Conservation (phyloP, 2,888 invertebrate genomes). For the Caenorhabditis panamensis region DNA sequence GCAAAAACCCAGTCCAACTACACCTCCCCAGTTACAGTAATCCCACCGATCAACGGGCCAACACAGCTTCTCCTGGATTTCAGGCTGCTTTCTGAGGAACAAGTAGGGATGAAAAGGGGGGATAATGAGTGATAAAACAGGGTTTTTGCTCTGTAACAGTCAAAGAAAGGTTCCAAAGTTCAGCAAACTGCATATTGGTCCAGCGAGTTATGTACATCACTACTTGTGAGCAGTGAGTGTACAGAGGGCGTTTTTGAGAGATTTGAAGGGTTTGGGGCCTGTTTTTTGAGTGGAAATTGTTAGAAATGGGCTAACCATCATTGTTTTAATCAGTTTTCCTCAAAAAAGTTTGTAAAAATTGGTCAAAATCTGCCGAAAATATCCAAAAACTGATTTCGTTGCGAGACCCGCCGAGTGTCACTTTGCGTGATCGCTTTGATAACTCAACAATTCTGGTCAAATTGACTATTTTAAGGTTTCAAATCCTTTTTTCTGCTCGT, state of each 20-base stretch:
- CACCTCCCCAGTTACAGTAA: slow-evolving; percentile 37
- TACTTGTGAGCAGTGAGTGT: slow-evolving; percentile 57
- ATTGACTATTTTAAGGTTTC: too few species aligned
- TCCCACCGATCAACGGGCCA: slow-evolving; percentile 35
- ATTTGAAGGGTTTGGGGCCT: too few species aligned
- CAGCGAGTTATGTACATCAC: slow-evolving; percentile 50
- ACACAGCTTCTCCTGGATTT: slow-evolving; percentile 50
- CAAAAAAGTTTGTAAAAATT: too few species aligned
- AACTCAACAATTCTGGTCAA: too few species aligned
- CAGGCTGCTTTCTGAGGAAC: slow-evolving; percentile 45
- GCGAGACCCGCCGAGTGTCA: too few species aligned
- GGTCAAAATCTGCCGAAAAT: too few species aligned
- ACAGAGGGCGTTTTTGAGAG: slow-evolving; percentile 43
- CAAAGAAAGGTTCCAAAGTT: slow-evolving; percentile 43
- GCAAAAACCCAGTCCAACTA: slow-evolving; percentile 58
- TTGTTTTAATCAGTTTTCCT: too few species aligned
- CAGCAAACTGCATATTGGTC: slow-evolving; percentile 39
- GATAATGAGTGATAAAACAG: neutral
- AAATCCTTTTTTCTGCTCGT: too few species aligned
- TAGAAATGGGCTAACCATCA: too few species aligned
- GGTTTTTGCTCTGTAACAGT: slow-evolving; percentile 45
- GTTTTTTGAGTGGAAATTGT: too few species aligned
- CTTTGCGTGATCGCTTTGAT: too few species aligned
- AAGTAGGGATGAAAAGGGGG: slow-evolving; percentile 13
- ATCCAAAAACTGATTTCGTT: too few species aligned